A percentile compares a stretch with the other conserved stretches of the same genome.
phyloP scores from a whole-genome alignment of 2,113 vertebrate genomes.

The Embiotoca jacksoni region DNA sequence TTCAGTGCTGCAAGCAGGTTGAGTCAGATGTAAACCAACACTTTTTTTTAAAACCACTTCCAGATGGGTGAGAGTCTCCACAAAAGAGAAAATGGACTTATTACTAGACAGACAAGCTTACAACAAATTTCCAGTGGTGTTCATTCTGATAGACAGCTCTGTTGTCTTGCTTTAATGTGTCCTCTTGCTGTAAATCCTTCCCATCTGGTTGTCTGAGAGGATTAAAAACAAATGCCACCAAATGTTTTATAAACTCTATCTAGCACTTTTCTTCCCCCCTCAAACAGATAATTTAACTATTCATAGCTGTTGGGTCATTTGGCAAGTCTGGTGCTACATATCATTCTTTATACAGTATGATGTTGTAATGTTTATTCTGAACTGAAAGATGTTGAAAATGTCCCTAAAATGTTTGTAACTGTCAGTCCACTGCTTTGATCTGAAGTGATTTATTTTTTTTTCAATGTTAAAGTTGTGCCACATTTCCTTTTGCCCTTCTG shows the following conservation, averaged over 20 bases:
- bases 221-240: slow-evolving; percentile 39
- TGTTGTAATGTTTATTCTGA: not conserved
- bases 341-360: too few species aligned
- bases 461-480: too few species aligned
- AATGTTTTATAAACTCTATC: slow-evolving; percentile 29
- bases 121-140: not conserved
- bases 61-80: not conserved
- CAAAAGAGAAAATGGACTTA: not conserved
- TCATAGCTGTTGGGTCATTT: slow-evolving; percentile 52
- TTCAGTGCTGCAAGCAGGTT: not conserved
- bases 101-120: not conserved
- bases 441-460: not conserved
- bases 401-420: not conserved
- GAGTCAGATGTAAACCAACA: not conserved
- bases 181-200: slow-evolving; percentile 13
- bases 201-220: slow-evolving; percentile 38
- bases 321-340: slow-evolving; percentile 33
- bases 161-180: slow-evolving; percentile 17
- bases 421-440: not conserved
- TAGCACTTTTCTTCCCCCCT: slow-evolving; percentile 10
- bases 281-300: slow-evolving; percentile 24
- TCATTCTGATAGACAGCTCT: slow-evolving; percentile 10
- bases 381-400: not conserved
- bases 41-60: not conserved
- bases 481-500: too few species aligned